phyloP scores from a whole-genome alignment of 2,888 invertebrate species.

The Lumbricus terrestris region DNA sequence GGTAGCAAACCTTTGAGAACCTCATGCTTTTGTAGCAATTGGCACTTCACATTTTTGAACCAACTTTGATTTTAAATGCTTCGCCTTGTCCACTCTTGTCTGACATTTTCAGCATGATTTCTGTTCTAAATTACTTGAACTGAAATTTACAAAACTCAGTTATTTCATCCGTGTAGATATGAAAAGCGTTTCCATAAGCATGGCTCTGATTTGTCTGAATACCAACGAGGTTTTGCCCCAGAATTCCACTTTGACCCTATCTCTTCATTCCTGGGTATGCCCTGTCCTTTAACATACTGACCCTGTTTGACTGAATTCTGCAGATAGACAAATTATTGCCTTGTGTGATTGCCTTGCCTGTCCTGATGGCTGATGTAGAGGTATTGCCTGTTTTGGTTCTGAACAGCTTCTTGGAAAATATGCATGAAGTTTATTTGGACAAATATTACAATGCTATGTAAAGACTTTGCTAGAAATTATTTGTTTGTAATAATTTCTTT shows the following conservation, averaged over 20 bases:
- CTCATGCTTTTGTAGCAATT: background rate
- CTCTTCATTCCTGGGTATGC: background rate
- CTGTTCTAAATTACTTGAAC: background rate
- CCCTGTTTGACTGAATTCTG: background rate
- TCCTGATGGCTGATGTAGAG: too few species aligned
- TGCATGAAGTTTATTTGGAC: too few species aligned
- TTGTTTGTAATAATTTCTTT: too few species aligned
- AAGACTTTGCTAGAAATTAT: too few species aligned
- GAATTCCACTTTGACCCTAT: background rate
- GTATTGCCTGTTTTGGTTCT: too few species aligned
- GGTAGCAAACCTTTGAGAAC: background rate
- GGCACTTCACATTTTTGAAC: background rate
- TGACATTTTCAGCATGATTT: background rate
- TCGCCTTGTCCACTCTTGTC: background rate
- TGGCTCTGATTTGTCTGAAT: too few species aligned
- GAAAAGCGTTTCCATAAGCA: background rate
- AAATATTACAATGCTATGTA: too few species aligned
- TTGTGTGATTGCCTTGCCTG: too few species aligned
- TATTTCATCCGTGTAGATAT: background rate
- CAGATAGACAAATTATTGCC: background rate
- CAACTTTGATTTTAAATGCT: background rate
- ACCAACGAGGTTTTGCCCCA: background rate
- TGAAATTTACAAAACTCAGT: background rate
- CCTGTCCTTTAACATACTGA: background rate
- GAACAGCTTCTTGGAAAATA: too few species aligned